These are phyloP conservation scores for Hippocampus abdominalis DNA, from an alignment of 2,113 vertebrate genomes.

Conservation along the genomic window DNA sequence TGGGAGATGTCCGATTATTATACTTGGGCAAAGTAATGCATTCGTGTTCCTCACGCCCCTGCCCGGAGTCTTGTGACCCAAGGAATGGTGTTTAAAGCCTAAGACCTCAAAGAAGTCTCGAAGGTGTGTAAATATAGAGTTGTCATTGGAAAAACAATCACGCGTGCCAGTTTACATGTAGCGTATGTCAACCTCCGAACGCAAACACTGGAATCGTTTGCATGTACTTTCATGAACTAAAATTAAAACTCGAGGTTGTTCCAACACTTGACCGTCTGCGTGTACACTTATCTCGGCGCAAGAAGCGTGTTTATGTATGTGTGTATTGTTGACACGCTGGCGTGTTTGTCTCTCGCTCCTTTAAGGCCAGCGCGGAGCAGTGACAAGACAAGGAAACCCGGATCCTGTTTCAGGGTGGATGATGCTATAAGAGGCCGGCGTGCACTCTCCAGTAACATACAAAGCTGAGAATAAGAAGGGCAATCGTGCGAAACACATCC, in stretches of 20 bases:
- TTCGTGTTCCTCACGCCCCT: conserved; percentile 9
- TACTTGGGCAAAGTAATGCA: conserved; percentile 6
- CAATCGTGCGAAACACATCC: neutral
- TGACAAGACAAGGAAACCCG: conserved; percentile 62
- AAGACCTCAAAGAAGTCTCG: conserved; percentile 17
- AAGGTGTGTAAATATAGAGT: conserved; percentile 51
- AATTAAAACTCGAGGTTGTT: neutral
- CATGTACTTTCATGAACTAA: neutral
- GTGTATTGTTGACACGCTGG: conserved; percentile 61
- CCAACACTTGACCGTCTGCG: neutral
- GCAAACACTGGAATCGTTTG: neutral
- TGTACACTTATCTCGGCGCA: neutral
- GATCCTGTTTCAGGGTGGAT: conserved; percentile 85
- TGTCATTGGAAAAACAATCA: conserved; percentile 13
- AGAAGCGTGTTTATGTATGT: conserved; percentile 19
- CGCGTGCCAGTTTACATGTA: neutral
- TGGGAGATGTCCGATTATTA: neutral
- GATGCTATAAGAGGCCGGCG: conserved; percentile 77
- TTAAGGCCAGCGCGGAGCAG: conserved; percentile 56
- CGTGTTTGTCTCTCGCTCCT: conserved; percentile 65
- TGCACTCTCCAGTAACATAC: conserved; percentile 38
- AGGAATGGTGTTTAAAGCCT: conserved; percentile 43
- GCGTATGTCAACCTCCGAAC: conserved; percentile 5
- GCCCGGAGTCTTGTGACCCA: conserved; percentile 29
- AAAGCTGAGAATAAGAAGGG: conserved; percentile 16